Percentiles rank a stretch among this genome's conserved stretches.
Evolutionary conservation across 2,888 invertebrate species (phyloP).

Genomic region (Amblyjoppa fuscipennis): DNA sequence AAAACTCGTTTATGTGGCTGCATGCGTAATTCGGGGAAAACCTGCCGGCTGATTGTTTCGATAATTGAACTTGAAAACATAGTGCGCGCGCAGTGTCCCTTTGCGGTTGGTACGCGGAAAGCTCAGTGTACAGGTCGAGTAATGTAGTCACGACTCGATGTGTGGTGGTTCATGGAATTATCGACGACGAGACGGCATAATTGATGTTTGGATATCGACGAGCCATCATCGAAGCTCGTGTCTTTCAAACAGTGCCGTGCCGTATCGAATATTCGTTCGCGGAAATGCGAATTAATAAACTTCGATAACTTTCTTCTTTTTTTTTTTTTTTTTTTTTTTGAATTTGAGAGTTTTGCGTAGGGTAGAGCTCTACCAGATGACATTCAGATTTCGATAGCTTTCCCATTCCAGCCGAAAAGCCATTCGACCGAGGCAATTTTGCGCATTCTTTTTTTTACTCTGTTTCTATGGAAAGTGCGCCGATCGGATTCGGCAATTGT

Average conservation of each 20-base stretch:
- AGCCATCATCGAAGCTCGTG: slow-evolving; percentile 1
- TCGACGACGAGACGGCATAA: slow-evolving; percentile 76
- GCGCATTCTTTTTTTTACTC: too few relatives aligned
- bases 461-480: too few relatives aligned
- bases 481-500: too few relatives aligned
- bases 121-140: slow-evolving; percentile 56
- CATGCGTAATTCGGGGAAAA: slow-evolving; percentile 52
- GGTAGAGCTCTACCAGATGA: neutral
- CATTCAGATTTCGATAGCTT: neutral
- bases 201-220: slow-evolving; percentile 79
- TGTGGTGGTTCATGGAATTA: slow-evolving; percentile 80
- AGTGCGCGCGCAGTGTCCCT: neutral
- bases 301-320: neutral
- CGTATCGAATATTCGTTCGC: slow-evolving; percentile 16
- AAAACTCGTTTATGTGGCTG: neutral
- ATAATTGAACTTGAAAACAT: slow-evolving; percentile 42
- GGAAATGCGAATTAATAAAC: slow-evolving; percentile 11
- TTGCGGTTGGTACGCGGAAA: slow-evolving; percentile 60
- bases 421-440: too few relatives aligned
- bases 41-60: slow-evolving; percentile 37
- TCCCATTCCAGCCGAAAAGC: too few relatives aligned
- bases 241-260: slow-evolving; percentile 1
- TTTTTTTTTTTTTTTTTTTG: neutral
- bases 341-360: neutral
- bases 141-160: slow-evolving; percentile 66